A percentile compares a stretch with the other conserved stretches of the same genome.
These are phyloP conservation scores for Silvanus unidentatus DNA, from an alignment of 2,888 invertebrate species.

Conservation along the genomic window DNA sequence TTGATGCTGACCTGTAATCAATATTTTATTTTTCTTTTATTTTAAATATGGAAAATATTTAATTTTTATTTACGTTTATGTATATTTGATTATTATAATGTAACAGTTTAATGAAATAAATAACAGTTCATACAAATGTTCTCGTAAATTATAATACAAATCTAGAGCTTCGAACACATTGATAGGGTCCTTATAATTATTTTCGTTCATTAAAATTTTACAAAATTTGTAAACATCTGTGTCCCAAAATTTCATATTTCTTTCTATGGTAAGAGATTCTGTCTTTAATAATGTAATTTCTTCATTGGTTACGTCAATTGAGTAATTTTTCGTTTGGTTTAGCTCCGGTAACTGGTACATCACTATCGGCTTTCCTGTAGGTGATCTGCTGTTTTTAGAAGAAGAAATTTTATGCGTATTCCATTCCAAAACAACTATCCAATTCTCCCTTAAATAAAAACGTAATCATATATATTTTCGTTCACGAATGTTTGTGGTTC, in stretches of 20 bases:
- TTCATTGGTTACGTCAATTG: neutral
- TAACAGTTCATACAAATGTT: neutral
- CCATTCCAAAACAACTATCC: neutral
- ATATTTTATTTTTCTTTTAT: too few relatives aligned
- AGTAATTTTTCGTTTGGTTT: constrained; percentile 3
- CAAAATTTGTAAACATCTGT: constrained; percentile 1
- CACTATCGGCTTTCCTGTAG: neutral
- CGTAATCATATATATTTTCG: too few relatives aligned
- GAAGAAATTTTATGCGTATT: neutral
- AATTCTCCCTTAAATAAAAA: neutral
- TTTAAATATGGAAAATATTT: too few relatives aligned
- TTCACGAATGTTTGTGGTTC: too few relatives aligned
- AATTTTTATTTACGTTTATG: too few relatives aligned
- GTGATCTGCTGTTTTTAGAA: constrained; percentile 3
- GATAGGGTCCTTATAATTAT: neutral
- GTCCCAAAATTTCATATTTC: neutral
- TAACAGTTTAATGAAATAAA: too few relatives aligned
- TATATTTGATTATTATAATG: too few relatives aligned
- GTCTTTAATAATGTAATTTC: neutral
- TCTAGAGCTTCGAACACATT: neutral
- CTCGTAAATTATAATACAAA: neutral
- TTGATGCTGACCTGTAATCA: too few relatives aligned
- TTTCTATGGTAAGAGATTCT: neutral
- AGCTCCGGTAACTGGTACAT: constrained; percentile 3
- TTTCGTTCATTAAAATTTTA: constrained; percentile 1